These are phyloP conservation scores for Rallus limicola DNA, from an alignment of 2,113 vertebrate species.

Conservation along the genomic window DNA sequence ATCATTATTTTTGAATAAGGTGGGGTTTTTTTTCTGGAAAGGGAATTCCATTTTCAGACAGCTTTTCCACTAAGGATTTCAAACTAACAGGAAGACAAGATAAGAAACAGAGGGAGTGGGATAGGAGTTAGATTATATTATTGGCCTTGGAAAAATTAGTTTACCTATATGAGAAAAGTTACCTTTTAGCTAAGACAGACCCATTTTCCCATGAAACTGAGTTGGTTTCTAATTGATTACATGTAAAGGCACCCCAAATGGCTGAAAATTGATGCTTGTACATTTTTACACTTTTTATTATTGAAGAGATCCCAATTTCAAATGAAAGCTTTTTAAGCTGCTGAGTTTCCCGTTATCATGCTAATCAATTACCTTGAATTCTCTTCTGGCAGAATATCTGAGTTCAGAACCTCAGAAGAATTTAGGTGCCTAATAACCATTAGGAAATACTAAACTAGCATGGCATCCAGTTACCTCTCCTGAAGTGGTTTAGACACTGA, in stretches of 20 bases:
- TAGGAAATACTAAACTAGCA: neutral
- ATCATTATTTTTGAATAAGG: neutral
- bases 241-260: neutral
- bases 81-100: neutral
- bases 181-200: neutral
- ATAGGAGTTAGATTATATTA: neutral
- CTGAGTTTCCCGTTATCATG: neutral
- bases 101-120: neutral
- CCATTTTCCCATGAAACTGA: neutral
- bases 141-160: neutral
- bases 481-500: neutral
- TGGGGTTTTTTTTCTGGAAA: neutral
- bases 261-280: neutral
- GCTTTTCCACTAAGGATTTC: neutral
- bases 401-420: neutral
- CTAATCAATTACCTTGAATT: neutral
- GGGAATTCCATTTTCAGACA: neutral
- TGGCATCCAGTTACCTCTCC: neutral
- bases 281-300: neutral
- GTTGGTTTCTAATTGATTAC: neutral
- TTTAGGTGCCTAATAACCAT: neutral
- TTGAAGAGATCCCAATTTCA: constrained; percentile 8
- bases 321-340: neutral
- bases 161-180: neutral
- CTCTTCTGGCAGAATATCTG: neutral